Percentiles rank a stretch among this genome's conserved stretches.
These are phyloP conservation scores for Mormyrus hasselquistii DNA, from an alignment of 2,797 vertebrate genomes.

Conservation along the genomic window DNA sequence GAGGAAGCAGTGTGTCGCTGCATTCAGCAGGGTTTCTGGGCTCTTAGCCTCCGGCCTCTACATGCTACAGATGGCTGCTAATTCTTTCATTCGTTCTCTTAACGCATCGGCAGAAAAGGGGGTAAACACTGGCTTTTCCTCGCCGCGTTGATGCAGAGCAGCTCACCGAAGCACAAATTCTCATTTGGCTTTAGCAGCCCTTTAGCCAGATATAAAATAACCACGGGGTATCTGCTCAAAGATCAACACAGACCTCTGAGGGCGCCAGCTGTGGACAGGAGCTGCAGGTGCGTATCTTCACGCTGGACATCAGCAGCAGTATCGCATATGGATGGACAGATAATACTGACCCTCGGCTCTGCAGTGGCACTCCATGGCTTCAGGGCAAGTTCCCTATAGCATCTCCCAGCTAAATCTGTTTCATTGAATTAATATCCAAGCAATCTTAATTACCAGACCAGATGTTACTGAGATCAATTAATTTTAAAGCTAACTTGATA, in stretches of 20 bases:
- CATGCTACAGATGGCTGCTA: conserved; percentile 58
- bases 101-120: conserved; percentile 35
- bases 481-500: neutral
- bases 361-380: neutral
- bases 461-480: conserved; percentile 9
- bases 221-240: neutral
- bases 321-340: neutral
- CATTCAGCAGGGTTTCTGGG: conserved; percentile 50
- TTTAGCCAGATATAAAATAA: neutral
- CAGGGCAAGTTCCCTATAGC: neutral
- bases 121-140: conserved; percentile 37
- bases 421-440: neutral
- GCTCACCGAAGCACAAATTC: conserved; percentile 36
- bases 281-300: neutral
- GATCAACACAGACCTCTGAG: neutral
- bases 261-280: neutral
- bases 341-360: neutral
- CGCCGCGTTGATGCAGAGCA: conserved; percentile 27
- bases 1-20: conserved; percentile 55
- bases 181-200: neutral
- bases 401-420: neutral
- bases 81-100: conserved; percentile 54
- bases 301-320: neutral
- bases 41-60: conserved; percentile 53
- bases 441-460: neutral